Base-by-base conservation (phyloP, 2,797 vertebrate species). In the Spinus olivaceus region DNA sequence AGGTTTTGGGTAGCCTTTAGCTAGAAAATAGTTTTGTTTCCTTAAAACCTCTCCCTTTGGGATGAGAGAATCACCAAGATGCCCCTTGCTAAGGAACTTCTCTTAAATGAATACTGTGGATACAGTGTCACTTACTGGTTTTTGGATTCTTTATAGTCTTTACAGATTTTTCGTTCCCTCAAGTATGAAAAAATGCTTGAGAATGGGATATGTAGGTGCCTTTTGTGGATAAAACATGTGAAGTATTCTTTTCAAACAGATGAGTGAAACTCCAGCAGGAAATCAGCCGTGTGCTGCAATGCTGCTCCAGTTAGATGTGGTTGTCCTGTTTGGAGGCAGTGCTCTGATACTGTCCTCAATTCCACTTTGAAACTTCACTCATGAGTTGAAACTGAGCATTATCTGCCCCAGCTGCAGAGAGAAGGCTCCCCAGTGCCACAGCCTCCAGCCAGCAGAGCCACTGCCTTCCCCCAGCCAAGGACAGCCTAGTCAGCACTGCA, bases 221-320 rank as follows among this genome's bases (percentile, higher is more conserved):
- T 63, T 81, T 56, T 46, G 28, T 44, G 14, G 10, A 27, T 61
- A 86, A 64, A 83, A 35, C 8, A 11, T 13, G 6, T 41, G 21
- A 51, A 50, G 13, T 22, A 6, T 24, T 54, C 13, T 60, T 90
- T 86, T 66, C 60, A 73, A 88, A 72, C 7, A 76, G 25, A 63
- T 9, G 30, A 77, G 12, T 44, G 32, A 49, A 83, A 70, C 17
- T 78, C 12, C 28, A 74, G 8, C 23, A 77, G n/a, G 15, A 20
- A 14, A 46, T 60, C 41, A 83, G 30, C 63, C 0, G 0, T 18
- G 35, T 1, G 9, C 42, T 37, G 23, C 44, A 6, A 1, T 33
- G 27, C 19, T 70, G 21, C 63, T 86, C 33, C 49, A 60, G 32
- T 21, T 70, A 0, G 5, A 50, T 32, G 4, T 21, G 8, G 12